These are phyloP conservation scores for Dascillus cervinus DNA, from an alignment of 2,888 invertebrate genomes.

Conservation along the genomic window DNA sequence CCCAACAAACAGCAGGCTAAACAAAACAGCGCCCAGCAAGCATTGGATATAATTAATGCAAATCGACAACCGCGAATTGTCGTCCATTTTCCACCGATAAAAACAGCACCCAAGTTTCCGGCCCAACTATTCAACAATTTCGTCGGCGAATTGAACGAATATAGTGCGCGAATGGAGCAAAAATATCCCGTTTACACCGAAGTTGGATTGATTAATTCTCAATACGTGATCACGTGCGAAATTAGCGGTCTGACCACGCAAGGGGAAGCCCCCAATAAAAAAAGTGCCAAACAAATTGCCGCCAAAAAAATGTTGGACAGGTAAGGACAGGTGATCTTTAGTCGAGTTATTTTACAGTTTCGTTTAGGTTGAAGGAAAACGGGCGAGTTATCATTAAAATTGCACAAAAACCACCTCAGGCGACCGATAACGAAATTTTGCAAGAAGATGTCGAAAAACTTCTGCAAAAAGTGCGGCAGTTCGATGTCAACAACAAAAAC, in stretches of 20 bases:
- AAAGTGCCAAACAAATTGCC: slow-evolving; percentile 44
- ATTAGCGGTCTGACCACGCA: slow-evolving; percentile 2
- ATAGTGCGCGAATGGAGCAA: slow-evolving; percentile 38
- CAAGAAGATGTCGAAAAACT: too few relatives aligned
- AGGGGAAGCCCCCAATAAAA: slow-evolving; percentile 39
- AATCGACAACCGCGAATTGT: too few relatives aligned
- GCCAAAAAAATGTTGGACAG: slow-evolving; percentile 30
- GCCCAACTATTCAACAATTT: slow-evolving; percentile 9
- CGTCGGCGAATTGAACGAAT: slow-evolving; percentile 30
- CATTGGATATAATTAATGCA: slow-evolving; percentile 23
- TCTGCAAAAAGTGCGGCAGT: too few relatives aligned
- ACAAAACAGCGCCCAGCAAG: slow-evolving; percentile 38
- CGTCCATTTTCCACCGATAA: too few relatives aligned
- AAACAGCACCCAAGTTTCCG: not conserved
- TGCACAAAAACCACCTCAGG: too few relatives aligned
- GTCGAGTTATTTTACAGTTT: not conserved
- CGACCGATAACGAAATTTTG: too few relatives aligned
- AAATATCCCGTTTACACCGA: slow-evolving; percentile 32
- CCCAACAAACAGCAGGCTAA: slow-evolving; percentile 43
- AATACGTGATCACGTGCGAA: slow-evolving; percentile 8
- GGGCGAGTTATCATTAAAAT: too few relatives aligned
- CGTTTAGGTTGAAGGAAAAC: too few relatives aligned
- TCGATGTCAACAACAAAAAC: too few relatives aligned
- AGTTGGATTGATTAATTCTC: slow-evolving; percentile 43
- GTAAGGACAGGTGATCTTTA: slow-evolving; percentile 4